Conservation (phyloP, 2,888 invertebrate species). For the Eilema sororculum region DNA sequence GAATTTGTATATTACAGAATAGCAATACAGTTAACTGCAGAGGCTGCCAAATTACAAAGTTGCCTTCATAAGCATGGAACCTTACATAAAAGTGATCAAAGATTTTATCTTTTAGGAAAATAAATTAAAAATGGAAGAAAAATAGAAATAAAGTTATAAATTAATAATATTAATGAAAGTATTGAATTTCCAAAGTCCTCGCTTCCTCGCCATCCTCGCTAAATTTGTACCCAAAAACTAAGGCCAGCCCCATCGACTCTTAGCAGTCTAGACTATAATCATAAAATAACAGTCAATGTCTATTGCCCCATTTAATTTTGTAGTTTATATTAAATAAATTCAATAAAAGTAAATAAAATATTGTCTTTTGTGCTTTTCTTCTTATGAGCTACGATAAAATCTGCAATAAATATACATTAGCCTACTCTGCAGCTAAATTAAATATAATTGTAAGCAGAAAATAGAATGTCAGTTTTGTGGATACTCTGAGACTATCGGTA, state of each 20-base stretch:
- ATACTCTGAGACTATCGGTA: slow-evolving; percentile 59
- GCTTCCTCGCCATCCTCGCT: too few species aligned
- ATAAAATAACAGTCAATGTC: slow-evolving; percentile 40
- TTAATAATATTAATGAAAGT: too few species aligned
- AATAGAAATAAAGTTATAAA: too few species aligned
- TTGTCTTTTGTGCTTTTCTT: slow-evolving; percentile 83
- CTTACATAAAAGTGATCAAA: not conserved
- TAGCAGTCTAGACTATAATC: slow-evolving; percentile 31
- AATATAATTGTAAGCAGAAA: slow-evolving; percentile 59
- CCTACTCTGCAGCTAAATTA: slow-evolving; percentile 66
- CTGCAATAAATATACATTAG: slow-evolving; percentile 81
- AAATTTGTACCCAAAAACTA: not conserved
- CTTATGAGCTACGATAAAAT: slow-evolving; percentile 71
- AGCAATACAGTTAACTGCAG: not conserved
- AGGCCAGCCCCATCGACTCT: not conserved
- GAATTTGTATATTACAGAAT: not conserved
- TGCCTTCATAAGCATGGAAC: not conserved
- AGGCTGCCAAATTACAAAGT: not conserved
- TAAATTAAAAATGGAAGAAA: not conserved
- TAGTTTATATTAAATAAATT: slow-evolving; percentile 71
- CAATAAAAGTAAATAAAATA: slow-evolving; percentile 74
- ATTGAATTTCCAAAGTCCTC: too few species aligned
- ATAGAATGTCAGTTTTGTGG: slow-evolving; percentile 58
- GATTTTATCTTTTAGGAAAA: not conserved
- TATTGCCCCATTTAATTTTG: slow-evolving; percentile 69